Conservation (phyloP, 37 sponge, comb jelly and placozoan species). For the Halisarca cf. caerulea region DNA sequence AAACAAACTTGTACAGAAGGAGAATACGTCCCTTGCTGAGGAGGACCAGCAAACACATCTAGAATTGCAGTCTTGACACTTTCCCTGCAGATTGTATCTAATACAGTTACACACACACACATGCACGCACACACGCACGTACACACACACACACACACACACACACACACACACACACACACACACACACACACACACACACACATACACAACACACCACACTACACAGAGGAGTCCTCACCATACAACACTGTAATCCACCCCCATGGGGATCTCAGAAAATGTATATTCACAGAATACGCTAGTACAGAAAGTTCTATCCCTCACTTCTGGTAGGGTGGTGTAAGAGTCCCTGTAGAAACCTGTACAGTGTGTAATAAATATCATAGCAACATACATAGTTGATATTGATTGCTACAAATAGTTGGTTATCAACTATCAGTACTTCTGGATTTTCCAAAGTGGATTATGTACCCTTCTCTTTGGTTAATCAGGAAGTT, state of each 20-base stretch:
- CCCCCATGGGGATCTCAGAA: not conserved
- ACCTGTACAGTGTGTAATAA: too few relatives aligned
- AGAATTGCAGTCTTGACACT: slow-evolving; percentile 5
- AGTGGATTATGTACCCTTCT: too few relatives aligned
- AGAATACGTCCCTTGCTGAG: slow-evolving; percentile 43
- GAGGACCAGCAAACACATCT: slow-evolving; percentile 66
- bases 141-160: too few relatives aligned
- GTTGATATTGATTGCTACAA: too few relatives aligned
- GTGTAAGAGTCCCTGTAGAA: slow-evolving; percentile 52
- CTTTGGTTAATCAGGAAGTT: too few relatives aligned
- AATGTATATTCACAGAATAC: slow-evolving; percentile 43
- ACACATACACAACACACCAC: not conserved
- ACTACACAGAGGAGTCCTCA: not conserved
- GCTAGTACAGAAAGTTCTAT: slow-evolving; percentile 51
- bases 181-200: too few relatives aligned
- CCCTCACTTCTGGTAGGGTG: slow-evolving; percentile 43
- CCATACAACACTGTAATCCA: slow-evolving; percentile 55
- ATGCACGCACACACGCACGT: too few relatives aligned
- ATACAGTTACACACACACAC: too few relatives aligned
- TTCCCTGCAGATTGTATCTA: too few relatives aligned
- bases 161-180: not conserved
- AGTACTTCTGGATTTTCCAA: too few relatives aligned
- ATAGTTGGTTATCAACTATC: too few relatives aligned
- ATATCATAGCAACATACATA: too few relatives aligned
- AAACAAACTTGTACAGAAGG: slow-evolving; percentile 55